Evolutionary conservation across 2,797 vertebrate genomes (phyloP).

Genomic region (Ctenosaura bakeri): DNA sequence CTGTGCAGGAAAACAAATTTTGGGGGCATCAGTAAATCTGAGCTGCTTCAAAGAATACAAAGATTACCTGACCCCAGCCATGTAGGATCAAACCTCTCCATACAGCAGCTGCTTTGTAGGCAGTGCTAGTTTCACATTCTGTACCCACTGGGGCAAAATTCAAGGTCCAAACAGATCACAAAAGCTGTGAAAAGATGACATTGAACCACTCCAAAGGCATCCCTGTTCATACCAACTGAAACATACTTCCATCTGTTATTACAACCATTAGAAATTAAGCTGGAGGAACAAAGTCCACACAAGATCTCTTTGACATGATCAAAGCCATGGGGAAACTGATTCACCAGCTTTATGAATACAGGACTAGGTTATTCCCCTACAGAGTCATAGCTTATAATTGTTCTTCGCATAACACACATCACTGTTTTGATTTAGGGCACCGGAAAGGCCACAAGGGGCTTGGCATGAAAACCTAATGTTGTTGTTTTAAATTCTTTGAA

Average conservation of each 20-base stretch:
- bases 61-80: background rate
- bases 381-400: background rate
- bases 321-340: background rate
- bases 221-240: background rate
- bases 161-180: background rate
- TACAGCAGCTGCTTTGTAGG: background rate
- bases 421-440: background rate
- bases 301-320: background rate
- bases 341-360: background rate
- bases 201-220: background rate
- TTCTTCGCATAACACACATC: background rate
- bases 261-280: background rate
- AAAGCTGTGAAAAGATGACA: background rate
- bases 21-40: background rate
- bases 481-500: background rate
- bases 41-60: background rate
- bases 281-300: background rate
- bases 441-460: background rate
- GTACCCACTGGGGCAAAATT: background rate
- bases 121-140: background rate
- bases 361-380: rapidly evolving
- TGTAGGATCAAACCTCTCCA: background rate
- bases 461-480: background rate
- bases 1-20: background rate
- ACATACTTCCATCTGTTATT: background rate